A percentile compares a stretch with the other conserved stretches of the same genome.
These are phyloP conservation scores for Crenuchus spilurus DNA, from an alignment of 2,797 vertebrate genomes.

Conservation along the genomic window DNA sequence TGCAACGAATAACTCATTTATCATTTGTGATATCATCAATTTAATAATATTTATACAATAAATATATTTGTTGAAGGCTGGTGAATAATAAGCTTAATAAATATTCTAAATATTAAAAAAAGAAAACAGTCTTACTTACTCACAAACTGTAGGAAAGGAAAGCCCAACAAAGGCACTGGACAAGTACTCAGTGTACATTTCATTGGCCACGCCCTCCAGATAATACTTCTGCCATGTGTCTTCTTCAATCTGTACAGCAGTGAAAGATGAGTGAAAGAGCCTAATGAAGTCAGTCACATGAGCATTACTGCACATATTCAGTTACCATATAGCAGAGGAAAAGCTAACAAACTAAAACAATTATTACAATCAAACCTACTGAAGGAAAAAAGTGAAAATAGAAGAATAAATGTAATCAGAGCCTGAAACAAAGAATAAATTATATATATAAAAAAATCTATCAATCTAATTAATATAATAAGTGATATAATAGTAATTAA, in stretches of 20 bases:
- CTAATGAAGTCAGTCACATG: constrained; percentile 17
- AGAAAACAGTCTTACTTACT: constrained; percentile 84
- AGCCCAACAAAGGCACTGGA: constrained; percentile 99
- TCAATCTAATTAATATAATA: too few relatives aligned
- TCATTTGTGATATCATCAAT: too few relatives aligned
- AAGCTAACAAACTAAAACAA: not conserved
- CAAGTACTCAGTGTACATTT: constrained; percentile 99
- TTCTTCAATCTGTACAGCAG: constrained; percentile 90
- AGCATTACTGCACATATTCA: constrained; percentile 3
- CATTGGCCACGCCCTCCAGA: constrained; percentile 98
- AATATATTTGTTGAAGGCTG: not conserved
- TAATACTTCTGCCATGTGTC: constrained; percentile 99
- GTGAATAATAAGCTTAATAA: not conserved
- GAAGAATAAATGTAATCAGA: too few relatives aligned
- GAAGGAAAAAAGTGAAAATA: too few relatives aligned
- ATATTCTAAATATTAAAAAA: too few relatives aligned
- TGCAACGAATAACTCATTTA: too few relatives aligned
- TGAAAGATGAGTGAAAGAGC: constrained; percentile 34
- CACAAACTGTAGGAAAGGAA: constrained; percentile 96
- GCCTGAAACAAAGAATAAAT: too few relatives aligned
- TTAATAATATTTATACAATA: too few relatives aligned
- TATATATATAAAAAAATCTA: too few relatives aligned
- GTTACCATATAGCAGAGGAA: not conserved
- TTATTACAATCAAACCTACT: too few relatives aligned
- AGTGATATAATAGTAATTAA: too few relatives aligned